Percentiles rank a stretch among this genome's conserved stretches.
Evolutionary conservation across 1,140 invertebrate genomes (phyloP).

Genomic region (Brachionus koreanus): DNA sequence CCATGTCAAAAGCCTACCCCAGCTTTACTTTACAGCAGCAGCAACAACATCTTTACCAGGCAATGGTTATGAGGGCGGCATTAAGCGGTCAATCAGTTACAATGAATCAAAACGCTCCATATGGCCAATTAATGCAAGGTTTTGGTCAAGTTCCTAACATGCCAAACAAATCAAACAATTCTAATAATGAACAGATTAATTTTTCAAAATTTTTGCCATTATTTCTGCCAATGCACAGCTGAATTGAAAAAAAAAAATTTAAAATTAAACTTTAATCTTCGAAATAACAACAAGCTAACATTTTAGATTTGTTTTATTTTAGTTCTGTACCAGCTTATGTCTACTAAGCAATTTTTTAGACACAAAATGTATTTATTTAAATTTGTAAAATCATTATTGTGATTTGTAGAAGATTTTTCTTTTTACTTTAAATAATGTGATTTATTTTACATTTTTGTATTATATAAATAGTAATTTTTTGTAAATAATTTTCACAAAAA

Average conservation of each 20-base stretch:
- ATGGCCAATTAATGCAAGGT: not conserved
- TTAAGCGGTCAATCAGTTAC: not conserved
- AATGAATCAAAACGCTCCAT: not conserved
- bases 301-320: not conserved
- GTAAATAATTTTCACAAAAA: not conserved
- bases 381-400: not conserved
- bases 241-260: not conserved
- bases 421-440: not conserved
- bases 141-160: not conserved
- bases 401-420: not conserved
- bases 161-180: not conserved
- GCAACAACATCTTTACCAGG: not conserved
- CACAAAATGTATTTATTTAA: not conserved
- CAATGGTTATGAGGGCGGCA: constrained; percentile 13
- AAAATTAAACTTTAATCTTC: not conserved
- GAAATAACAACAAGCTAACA: not conserved
- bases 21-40: not conserved
- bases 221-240: constrained; percentile 36
- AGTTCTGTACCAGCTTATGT: not conserved
- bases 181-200: not conserved
- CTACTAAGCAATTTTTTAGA: not conserved
- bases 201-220: constrained; percentile 25
- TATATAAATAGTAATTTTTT: not conserved
- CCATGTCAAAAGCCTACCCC: not conserved
- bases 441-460: not conserved